A percentile compares a stretch with the other conserved stretches of the same genome.
phyloP scores from a whole-genome alignment of 2,888 invertebrate species.

The Zeuzera pyrina region DNA sequence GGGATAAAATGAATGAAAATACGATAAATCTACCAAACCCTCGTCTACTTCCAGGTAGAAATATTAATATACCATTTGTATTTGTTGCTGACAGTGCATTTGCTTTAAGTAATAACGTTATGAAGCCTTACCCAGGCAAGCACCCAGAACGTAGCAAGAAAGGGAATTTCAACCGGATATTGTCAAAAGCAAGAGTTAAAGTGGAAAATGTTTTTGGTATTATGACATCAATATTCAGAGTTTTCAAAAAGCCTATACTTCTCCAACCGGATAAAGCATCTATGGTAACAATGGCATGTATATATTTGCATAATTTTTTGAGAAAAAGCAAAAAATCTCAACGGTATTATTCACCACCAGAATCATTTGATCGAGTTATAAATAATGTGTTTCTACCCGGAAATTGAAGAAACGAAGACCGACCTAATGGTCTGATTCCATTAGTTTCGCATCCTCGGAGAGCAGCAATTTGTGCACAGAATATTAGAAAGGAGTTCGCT shows the following conservation, averaged over 20 bases:
- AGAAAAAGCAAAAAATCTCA: constrained; percentile 6
- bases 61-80: constrained; percentile 3
- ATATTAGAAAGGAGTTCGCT: constrained; percentile 5
- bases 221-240: constrained; percentile 7
- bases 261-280: constrained; percentile 6
- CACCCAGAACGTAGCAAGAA: too few species aligned
- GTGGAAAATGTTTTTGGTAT: constrained; percentile 9
- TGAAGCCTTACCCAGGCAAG: too few species aligned
- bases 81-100: too few species aligned
- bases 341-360: constrained; percentile 6
- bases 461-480: constrained; percentile 2
- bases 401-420: constrained; percentile 5
- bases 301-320: constrained; percentile 9
- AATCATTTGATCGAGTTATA: constrained; percentile 5
- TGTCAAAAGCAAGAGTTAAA: constrained; percentile 6
- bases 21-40: constrained; percentile 5
- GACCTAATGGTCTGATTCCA: constrained; percentile 3
- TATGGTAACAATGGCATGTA: constrained; percentile 6
- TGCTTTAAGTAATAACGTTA: too few species aligned
- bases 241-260: constrained; percentile 3
- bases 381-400: too few species aligned
- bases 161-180: too few species aligned
- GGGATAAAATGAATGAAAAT: constrained; percentile 2
- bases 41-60: constrained; percentile 1
- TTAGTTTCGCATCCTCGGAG: constrained; percentile 3